Base-by-base conservation (phyloP, 1,140 invertebrate species). In the Oreohelix idahoensis region DNA sequence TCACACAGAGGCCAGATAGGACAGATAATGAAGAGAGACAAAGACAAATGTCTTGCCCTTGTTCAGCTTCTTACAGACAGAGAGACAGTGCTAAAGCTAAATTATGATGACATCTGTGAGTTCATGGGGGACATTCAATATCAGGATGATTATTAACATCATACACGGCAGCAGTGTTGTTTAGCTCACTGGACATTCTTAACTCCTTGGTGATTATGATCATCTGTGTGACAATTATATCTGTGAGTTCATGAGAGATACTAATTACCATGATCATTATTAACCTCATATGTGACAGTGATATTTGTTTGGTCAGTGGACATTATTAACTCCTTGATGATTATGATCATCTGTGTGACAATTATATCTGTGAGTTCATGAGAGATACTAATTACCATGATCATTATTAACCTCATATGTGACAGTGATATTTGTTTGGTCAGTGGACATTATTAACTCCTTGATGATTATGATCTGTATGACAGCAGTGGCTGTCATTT, bases 81-180 rank as follows among this genome's bases (percentile, higher is more conserved):
- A 84, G 88, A 91, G 75, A 85, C 85, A 81, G 87, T 91, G 26
- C 11, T 92, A 8, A 90, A 89, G 63, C 63, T 93, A 70, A 85
- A 88, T n/a, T 93, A 90, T 88, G 93, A 93, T 83, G 85, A 89
- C 71, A 92, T 93, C 77, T 93, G 92, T 89, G 92, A 93, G 89
- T 93, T 89, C 89, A 84, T 89, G 26, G 92, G 92, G 36, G 88
- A 92, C 84, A 84, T 90, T 29, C 84, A 91, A 80, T 83, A 87
- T 53, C 86, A 89, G 77, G 88, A 88, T 88, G 89, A 90, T 77
- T 91, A 88, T 75, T 90, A 49, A 89, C 23, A 15, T n/a, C 53
- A 58, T n/a, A 45, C 42, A 45, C 42, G 15, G 15, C 42, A 45
- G 42, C 15, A 45, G 15, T 15, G 15, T 51, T 71, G 20, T 58